Evolutionary conservation across 2,888 invertebrate species (phyloP).

Genomic region (Campoletis raptor): DNA sequence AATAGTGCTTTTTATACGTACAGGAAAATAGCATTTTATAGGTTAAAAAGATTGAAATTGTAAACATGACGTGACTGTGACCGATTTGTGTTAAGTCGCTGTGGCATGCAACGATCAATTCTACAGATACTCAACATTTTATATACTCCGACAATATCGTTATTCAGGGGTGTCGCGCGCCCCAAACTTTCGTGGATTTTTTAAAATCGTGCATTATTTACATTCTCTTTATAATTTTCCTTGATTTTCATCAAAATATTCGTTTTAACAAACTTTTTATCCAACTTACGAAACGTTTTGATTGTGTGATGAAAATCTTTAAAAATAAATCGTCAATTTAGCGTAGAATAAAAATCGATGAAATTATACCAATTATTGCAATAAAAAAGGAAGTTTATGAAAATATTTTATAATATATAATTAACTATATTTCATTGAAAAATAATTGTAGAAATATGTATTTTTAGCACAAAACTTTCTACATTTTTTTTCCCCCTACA

Average conservation of each 20-base stretch:
- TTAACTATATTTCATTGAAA: not conserved
- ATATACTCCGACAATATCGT: not conserved
- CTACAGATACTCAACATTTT: not conserved
- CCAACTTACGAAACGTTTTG: not conserved
- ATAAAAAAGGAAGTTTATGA: no score
- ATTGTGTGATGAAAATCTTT: not conserved
- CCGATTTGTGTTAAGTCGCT: conserved; percentile 41
- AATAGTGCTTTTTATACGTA: not conserved
- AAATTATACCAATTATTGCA: no score
- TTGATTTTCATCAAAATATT: not conserved
- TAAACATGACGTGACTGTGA: conserved; percentile 62
- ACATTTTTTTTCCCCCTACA: not conserved
- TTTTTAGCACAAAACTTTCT: not conserved
- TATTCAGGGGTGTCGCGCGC: not conserved
- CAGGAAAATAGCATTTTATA: not conserved
- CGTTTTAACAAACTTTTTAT: not conserved
- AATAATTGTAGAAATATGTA: not conserved
- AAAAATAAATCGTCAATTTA: no score
- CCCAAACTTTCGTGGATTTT: not conserved
- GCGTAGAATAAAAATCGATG: no score
- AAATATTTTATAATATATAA: not conserved
- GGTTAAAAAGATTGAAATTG: conserved; percentile 17
- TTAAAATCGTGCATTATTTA: not conserved
- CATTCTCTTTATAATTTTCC: not conserved
- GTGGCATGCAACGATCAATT: conserved; percentile 30